Conservation (phyloP, 2,888 invertebrate species). For the Acholoe squamosa region DNA sequence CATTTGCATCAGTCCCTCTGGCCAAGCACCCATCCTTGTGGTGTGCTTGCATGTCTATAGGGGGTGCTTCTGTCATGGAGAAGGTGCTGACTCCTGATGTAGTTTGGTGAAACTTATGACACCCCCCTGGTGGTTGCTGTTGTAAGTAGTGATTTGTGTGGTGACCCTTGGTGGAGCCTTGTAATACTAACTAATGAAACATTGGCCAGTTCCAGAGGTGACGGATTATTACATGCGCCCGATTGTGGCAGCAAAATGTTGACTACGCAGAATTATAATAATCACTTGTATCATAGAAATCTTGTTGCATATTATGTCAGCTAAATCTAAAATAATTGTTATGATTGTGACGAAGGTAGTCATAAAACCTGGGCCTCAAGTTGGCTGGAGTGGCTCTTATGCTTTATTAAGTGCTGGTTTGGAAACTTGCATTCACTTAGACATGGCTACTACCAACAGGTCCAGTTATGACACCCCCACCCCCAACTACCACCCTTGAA, state of each 20-base stretch:
- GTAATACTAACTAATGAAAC: not conserved
- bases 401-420: not conserved
- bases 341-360: not conserved
- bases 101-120: slow-evolving; percentile 45
- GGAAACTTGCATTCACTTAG: not conserved
- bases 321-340: not conserved
- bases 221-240: not conserved
- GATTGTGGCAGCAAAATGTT: not conserved
- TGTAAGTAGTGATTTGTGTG: slow-evolving; percentile 49
- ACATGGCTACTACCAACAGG: not conserved
- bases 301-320: slow-evolving; percentile 43
- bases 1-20: not conserved
- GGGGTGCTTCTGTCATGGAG: slow-evolving; percentile 4
- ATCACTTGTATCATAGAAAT: slow-evolving; percentile 54
- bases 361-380: not conserved
- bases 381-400: not conserved
- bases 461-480: not conserved
- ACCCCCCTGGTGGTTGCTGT: slow-evolving; percentile 44
- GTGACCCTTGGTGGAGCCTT: slow-evolving; percentile 3
- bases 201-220: not conserved
- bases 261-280: slow-evolving; percentile 32
- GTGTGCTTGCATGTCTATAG: not conserved
- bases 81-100: slow-evolving; percentile 30
- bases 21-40: not conserved
- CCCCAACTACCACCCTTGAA: not conserved